phyloP scores from a whole-genome alignment of 2,113 vertebrate species.

The Tinamus guttatus region DNA sequence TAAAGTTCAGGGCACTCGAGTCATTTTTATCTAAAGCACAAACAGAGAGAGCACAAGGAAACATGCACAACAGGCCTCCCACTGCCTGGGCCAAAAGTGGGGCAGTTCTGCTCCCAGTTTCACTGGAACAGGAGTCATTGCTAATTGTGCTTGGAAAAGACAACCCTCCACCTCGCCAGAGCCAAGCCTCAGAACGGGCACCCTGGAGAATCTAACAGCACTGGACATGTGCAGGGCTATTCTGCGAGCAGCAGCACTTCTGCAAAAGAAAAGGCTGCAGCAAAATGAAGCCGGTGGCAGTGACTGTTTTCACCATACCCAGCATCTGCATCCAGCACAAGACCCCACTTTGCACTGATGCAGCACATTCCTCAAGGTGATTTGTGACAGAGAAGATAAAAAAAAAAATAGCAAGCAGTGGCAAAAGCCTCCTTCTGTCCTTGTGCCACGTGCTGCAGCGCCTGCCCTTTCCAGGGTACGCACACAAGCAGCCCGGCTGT shows the following conservation, averaged over 20 bases:
- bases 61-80: neutral
- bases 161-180: rapidly evolving
- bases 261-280: neutral
- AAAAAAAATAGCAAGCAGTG: neutral
- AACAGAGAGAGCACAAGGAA: neutral
- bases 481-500: neutral
- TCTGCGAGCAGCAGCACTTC: neutral
- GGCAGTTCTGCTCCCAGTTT: neutral
- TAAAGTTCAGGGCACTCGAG: neutral
- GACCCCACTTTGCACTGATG: neutral
- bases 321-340: neutral
- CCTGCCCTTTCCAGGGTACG: neutral
- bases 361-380: rapidly evolving
- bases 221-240: rapidly evolving
- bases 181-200: too few species aligned
- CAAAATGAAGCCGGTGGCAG: neutral
- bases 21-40: neutral
- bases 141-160: neutral
- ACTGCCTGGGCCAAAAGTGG: neutral
- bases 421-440: too few species aligned
- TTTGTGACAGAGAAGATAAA: neutral
- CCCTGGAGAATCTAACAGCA: rapidly evolving
- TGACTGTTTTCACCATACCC: neutral
- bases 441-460: neutral
- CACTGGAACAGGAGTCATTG: rapidly evolving